Percentiles rank a stretch among this genome's conserved stretches.
Conservation (phyloP, 2,113 vertebrate genomes). For the Chaetura pelagica region DNA sequence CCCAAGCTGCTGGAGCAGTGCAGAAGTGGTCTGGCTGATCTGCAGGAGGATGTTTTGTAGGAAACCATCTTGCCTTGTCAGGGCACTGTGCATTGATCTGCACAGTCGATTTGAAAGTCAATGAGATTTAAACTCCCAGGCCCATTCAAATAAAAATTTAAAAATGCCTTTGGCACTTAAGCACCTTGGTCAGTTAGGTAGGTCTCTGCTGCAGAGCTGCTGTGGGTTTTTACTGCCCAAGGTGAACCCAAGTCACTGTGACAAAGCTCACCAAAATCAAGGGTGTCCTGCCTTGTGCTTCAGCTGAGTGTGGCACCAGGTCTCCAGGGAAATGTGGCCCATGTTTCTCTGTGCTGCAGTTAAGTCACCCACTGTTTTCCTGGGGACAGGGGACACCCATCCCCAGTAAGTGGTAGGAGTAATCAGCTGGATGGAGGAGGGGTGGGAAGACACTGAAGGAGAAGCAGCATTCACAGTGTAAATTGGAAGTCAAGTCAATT, state of each 20-base stretch:
- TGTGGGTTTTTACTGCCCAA: neutral
- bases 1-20: neutral
- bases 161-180: constrained; percentile 17
- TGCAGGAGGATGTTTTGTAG: neutral
- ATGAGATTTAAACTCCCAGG: constrained; percentile 17
- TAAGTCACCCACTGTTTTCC: neutral
- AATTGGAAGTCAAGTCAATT: neutral
- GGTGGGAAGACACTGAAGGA: neutral
- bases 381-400: neutral
- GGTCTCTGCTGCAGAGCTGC: neutral
- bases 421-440: neutral
- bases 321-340: neutral
- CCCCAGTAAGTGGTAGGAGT: neutral
- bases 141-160: constrained; percentile 29
- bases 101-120: constrained; percentile 27
- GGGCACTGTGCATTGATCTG: constrained; percentile 38
- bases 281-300: neutral
- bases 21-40: neutral
- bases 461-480: neutral
- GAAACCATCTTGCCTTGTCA: constrained; percentile 23
- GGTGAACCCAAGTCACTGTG: neutral
- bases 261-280: neutral
- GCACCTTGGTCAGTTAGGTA: neutral
- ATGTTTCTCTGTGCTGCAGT: neutral
- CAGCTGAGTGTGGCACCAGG: neutral